A percentile compares a stretch with the other conserved stretches of the same genome.
These are phyloP conservation scores for Agrochola lychnidis DNA, from an alignment of 2,888 invertebrate genomes.

Conservation along the genomic window DNA sequence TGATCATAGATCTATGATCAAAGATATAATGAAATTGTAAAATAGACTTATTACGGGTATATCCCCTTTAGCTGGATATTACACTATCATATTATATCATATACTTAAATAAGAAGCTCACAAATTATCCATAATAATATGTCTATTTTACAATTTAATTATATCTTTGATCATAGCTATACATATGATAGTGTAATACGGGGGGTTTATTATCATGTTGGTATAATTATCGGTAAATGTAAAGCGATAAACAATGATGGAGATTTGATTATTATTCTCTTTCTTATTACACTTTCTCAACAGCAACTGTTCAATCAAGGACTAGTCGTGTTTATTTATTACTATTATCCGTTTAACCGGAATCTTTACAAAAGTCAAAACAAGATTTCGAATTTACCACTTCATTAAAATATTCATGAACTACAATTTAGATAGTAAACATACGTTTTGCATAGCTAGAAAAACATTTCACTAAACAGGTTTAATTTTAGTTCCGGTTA, in stretches of 20 bases:
- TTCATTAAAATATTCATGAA: constrained; percentile 34
- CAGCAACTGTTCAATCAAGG: neutral
- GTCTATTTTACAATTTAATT: too few relatives aligned
- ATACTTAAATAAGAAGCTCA: too few relatives aligned
- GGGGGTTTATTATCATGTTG: too few relatives aligned
- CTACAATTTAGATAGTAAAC: constrained; percentile 18
- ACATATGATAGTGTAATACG: too few relatives aligned
- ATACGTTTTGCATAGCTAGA: constrained; percentile 12
- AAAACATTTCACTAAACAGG: constrained; percentile 35
- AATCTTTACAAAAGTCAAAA: constrained; percentile 6
- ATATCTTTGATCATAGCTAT: too few relatives aligned
- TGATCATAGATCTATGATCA: too few relatives aligned
- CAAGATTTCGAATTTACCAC: constrained; percentile 4
- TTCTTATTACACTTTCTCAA: neutral
- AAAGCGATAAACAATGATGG: too few relatives aligned
- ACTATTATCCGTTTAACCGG: neutral
- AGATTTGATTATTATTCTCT: neutral
- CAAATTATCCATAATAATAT: too few relatives aligned
- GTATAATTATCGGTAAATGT: neutral
- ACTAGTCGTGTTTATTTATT: constrained; percentile 1
- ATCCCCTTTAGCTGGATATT: too few relatives aligned
- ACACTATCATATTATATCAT: too few relatives aligned
- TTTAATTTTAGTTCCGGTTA: constrained; percentile 40
- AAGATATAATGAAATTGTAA: too few relatives aligned
- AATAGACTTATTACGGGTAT: too few relatives aligned